Conservation (phyloP, 2,888 invertebrate genomes). For the Allacma fusca region DNA sequence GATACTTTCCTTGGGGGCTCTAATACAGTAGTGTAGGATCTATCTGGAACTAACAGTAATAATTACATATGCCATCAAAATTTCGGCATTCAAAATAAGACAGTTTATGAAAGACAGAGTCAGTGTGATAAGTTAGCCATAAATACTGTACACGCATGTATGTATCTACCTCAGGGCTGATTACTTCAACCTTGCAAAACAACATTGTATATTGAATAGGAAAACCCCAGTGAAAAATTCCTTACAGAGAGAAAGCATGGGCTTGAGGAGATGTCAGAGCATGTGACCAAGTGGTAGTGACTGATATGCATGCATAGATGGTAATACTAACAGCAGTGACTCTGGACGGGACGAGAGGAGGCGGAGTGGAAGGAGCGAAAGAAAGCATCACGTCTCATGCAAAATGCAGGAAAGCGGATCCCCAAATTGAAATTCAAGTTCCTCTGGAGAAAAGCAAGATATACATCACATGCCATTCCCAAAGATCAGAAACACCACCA, state of each 20-base stretch:
- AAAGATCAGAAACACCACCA: slow-evolving; percentile 49
- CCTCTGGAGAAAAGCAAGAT: slow-evolving; percentile 51
- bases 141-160: too few relatives aligned
- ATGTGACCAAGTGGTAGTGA: slow-evolving; percentile 7
- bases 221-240: neutral
- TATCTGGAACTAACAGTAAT: too few relatives aligned
- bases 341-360: neutral
- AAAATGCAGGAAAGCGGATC: slow-evolving; percentile 50
- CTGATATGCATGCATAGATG: slow-evolving; percentile 3
- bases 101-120: too few relatives aligned
- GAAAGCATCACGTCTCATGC: slow-evolving; percentile 51
- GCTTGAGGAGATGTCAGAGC: neutral
- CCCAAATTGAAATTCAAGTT: slow-evolving; percentile 56
- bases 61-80: too few relatives aligned
- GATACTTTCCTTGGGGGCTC: too few relatives aligned
- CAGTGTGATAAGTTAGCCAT: too few relatives aligned
- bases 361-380: slow-evolving; percentile 25
- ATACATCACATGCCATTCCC: slow-evolving; percentile 51
- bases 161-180: too few relatives aligned
- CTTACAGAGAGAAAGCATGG: neutral
- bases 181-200: too few relatives aligned
- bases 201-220: too few relatives aligned
- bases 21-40: too few relatives aligned
- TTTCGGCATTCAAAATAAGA: too few relatives aligned
- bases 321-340: neutral